Percentiles rank a stretch among this genome's conserved stretches.
Conservation (phyloP, 2,888 invertebrate genomes). For the Pseudococcus jackbeardsleyi region DNA sequence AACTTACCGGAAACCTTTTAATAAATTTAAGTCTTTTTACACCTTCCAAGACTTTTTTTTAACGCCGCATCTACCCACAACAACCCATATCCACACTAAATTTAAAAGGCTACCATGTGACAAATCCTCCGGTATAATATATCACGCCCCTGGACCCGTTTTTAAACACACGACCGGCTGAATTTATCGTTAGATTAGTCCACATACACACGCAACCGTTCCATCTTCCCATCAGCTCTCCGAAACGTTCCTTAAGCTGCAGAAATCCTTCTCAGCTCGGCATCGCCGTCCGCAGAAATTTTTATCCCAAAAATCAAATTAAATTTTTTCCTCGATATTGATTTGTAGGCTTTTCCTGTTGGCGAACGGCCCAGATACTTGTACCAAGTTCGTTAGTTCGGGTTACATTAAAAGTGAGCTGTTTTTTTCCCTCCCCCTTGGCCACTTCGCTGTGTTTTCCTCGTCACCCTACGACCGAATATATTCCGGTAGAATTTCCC, state of each 20-base stretch:
- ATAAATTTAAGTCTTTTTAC: slow-evolving; percentile 54
- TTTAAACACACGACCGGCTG: neutral
- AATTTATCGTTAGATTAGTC: slow-evolving; percentile 50
- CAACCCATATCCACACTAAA: neutral
- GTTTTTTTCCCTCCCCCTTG: neutral
- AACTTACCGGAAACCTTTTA: slow-evolving; percentile 50
- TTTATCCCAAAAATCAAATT: slow-evolving; percentile 27
- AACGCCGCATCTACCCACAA: neutral
- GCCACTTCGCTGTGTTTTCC: too few relatives aligned
- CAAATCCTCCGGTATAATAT: slow-evolving; percentile 25
- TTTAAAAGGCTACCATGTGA: neutral
- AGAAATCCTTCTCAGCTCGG: neutral
- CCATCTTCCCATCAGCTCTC: neutral
- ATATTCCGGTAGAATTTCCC: slow-evolving; percentile 13
- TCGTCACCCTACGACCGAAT: neutral
- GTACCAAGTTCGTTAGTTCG: slow-evolving; percentile 47
- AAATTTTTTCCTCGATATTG: slow-evolving; percentile 38
- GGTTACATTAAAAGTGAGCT: slow-evolving; percentile 32
- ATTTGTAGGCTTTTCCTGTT: slow-evolving; percentile 46
- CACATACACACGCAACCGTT: neutral
- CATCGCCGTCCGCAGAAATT: too few relatives aligned
- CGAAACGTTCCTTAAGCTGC: neutral
- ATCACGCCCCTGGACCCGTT: neutral
- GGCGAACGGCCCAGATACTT: slow-evolving; percentile 42
- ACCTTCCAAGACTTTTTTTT: neutral